phyloP scores from a whole-genome alignment of 2,113 vertebrate genomes.

The Tinamus guttatus region DNA sequence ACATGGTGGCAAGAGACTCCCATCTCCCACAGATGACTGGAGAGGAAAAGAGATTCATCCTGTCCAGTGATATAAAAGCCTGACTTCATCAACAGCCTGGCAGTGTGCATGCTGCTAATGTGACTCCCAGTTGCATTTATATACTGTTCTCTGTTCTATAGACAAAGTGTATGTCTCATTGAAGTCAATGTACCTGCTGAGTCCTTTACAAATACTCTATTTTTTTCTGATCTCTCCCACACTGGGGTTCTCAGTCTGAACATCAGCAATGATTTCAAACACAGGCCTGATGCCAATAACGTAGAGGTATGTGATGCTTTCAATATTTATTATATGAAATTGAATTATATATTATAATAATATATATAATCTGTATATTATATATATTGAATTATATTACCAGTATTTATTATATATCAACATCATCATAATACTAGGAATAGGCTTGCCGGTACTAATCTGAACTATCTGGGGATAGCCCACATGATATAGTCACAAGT shows the following conservation, averaged over 20 bases:
- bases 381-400: no score
- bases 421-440: not conserved
- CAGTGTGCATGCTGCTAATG: not conserved
- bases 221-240: not conserved
- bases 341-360: no score
- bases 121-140: not conserved
- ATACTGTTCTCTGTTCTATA: not conserved
- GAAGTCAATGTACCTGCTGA: not conserved
- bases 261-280: not conserved
- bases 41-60: not conserved
- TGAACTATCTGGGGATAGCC: not conserved
- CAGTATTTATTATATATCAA: not conserved
- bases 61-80: not conserved
- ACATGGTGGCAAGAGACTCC: not conserved
- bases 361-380: no score
- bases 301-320: rapidly evolving
- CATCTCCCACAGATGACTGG: not conserved
- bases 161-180: not conserved
- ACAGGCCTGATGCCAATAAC: not conserved
- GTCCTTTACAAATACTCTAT: not conserved
- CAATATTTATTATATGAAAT: no score
- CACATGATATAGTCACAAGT: not conserved
- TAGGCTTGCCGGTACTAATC: not conserved
- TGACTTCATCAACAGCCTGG: not conserved
- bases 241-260: not conserved